Conservation (phyloP, 2,797 vertebrate species). For the Margarornis squamiger region DNA sequence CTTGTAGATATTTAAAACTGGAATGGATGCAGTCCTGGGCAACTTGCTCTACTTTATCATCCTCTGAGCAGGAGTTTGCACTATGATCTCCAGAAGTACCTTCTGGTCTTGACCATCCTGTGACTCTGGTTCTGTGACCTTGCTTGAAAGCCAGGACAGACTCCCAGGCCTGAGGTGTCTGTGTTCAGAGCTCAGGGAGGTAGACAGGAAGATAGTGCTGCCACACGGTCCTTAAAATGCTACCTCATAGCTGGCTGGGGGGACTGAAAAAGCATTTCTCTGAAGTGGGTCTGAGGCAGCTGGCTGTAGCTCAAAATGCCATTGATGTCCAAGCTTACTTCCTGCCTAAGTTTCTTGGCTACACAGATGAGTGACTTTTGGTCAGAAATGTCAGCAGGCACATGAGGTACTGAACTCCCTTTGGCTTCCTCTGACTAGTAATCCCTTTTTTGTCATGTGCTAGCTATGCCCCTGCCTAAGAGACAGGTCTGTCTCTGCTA, state of each 20-base stretch:
- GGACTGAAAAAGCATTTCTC: neutral
- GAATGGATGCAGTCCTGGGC: neutral
- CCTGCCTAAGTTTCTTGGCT: neutral
- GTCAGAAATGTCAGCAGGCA: neutral
- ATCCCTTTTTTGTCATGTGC: neutral
- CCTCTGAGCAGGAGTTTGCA: neutral
- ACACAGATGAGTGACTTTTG: neutral
- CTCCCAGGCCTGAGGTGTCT: neutral
- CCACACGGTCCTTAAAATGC: neutral
- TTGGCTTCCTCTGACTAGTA: neutral
- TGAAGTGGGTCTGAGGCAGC: neutral
- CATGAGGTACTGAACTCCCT: neutral
- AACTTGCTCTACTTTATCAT: neutral
- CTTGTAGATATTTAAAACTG: neutral
- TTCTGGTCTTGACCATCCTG: neutral
- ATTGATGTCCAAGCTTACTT: neutral
- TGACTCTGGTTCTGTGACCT: neutral
- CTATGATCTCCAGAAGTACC: neutral
- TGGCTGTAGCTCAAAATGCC: neutral
- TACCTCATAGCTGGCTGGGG: neutral
- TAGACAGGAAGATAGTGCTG: neutral
- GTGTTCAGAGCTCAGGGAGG: neutral
- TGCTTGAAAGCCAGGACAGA: neutral
- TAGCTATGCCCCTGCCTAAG: neutral
- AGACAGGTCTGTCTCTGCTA: neutral